These are phyloP conservation scores for Megaceryle maxima DNA, from an alignment of 2,113 vertebrate genomes.

Conservation along the genomic window DNA sequence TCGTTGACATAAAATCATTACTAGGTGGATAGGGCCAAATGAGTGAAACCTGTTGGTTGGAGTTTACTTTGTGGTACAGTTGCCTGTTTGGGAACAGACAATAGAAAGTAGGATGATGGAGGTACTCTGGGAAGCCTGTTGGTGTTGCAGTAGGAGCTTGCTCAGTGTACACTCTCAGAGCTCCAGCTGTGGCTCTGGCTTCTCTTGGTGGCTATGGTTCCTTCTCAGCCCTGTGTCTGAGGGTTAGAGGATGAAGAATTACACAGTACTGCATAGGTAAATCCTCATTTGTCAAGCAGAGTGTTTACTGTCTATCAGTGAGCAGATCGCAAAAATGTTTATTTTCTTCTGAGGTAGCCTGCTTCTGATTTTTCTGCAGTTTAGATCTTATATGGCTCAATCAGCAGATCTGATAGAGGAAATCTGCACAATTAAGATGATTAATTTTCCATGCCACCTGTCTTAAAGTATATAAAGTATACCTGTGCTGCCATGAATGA, in stretches of 20 bases:
- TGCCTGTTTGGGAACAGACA: background rate
- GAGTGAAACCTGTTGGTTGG: background rate
- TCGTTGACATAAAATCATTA: background rate
- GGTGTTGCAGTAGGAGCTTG: background rate
- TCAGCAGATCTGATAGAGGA: slow-evolving; percentile 48
- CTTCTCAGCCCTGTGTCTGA: background rate
- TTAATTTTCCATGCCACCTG: slow-evolving; percentile 56
- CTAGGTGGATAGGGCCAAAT: background rate
- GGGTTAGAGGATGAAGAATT: background rate
- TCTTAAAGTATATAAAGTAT: slow-evolving; percentile 52
- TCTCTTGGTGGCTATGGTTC: background rate
- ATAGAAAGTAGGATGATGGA: background rate
- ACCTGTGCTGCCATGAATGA: slow-evolving; percentile 54
- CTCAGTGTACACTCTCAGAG: background rate
- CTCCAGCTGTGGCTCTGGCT: background rate
- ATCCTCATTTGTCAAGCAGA: slow-evolving; percentile 9
- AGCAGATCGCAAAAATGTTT: background rate
- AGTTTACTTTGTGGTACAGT: background rate
- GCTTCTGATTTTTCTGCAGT: slow-evolving; percentile 31
- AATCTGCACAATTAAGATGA: slow-evolving; percentile 64
- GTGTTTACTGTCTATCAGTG: background rate
- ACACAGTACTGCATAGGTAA: background rate
- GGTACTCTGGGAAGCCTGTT: background rate
- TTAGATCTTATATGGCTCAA: slow-evolving; percentile 15
- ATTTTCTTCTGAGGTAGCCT: slow-evolving; percentile 26